These are phyloP conservation scores for Tenthredo livida DNA, from an alignment of 2,888 invertebrate species.

Conservation along the genomic window DNA sequence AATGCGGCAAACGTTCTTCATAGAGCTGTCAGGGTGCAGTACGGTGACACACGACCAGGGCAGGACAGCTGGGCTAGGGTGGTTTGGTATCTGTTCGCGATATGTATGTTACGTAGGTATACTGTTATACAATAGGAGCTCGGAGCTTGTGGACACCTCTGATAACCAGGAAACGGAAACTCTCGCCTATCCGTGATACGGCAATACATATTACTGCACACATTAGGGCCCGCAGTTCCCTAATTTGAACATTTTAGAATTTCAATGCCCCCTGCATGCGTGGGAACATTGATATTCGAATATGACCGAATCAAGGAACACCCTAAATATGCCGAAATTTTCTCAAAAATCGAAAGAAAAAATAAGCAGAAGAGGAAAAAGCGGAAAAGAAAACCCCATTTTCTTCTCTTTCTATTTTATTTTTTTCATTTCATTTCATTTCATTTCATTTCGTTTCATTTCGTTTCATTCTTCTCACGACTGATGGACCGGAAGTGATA, in stretches of 20 bases:
- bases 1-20: constrained; percentile 52
- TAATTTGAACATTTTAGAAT: too few relatives aligned
- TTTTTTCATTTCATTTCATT: constrained; percentile 1
- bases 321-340: too few relatives aligned
- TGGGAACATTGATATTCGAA: too few relatives aligned
- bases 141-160: constrained; percentile 22
- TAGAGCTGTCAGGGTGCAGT: constrained; percentile 11
- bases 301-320: too few relatives aligned
- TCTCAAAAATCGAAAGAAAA: background rate
- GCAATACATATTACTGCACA: background rate
- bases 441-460: background rate
- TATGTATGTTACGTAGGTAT: background rate
- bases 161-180: background rate
- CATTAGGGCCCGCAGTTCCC: too few relatives aligned
- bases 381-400: background rate
- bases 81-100: background rate
- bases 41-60: constrained; percentile 27
- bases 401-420: background rate
- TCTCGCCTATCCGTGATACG: constrained; percentile 19
- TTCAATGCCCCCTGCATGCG: too few relatives aligned
- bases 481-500: constrained; percentile 25
- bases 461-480: background rate
- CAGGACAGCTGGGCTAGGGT: background rate
- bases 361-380: background rate
- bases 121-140: background rate